Evolutionary conservation across 2,797 vertebrate genomes (phyloP).

Genomic region (Sebastes nivosus): DNA sequence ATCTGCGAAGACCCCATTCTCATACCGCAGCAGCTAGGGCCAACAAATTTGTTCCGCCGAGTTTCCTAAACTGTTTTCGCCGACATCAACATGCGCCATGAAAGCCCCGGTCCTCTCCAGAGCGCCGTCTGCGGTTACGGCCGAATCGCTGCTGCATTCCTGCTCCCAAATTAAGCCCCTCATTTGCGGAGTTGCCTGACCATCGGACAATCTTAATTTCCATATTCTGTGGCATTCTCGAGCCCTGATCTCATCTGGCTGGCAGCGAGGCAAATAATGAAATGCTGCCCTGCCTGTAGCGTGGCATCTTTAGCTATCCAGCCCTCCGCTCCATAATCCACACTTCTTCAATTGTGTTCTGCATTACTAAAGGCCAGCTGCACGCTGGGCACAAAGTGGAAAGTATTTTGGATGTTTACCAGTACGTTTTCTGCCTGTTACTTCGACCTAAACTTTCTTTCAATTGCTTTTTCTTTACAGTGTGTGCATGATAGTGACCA

Average conservation of each 20-base stretch:
- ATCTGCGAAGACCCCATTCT: constrained; percentile 52
- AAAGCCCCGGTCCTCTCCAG: constrained; percentile 43
- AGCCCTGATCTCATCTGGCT: constrained; percentile 71
- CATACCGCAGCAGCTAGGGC: constrained; percentile 14
- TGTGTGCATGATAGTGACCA: neutral
- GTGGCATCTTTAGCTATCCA: constrained; percentile 53
- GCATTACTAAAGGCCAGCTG: constrained; percentile 50
- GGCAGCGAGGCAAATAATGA: constrained; percentile 57
- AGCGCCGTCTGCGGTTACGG: constrained; percentile 60
- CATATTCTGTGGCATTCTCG: constrained; percentile 68
- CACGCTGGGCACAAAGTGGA: constrained; percentile 47
- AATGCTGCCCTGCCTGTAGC: constrained; percentile 53
- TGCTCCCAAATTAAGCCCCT: constrained; percentile 72
- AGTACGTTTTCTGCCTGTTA: constrained; percentile 38
- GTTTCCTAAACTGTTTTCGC: constrained; percentile 63
- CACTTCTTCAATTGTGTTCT: constrained; percentile 56
- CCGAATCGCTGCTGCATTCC: constrained; percentile 59
- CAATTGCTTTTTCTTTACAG: constrained; percentile 14
- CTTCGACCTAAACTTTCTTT: constrained; percentile 21
- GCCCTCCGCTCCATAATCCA: constrained; percentile 41
- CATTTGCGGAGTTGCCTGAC: constrained; percentile 67
- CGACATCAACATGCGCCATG: constrained; percentile 52
- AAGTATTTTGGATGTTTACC: constrained; percentile 57
- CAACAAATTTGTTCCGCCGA: constrained; percentile 64
- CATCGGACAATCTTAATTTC: constrained; percentile 73